Base-by-base conservation (phyloP, 1,140 invertebrate species). In the Chrysoperla carnea region DNA sequence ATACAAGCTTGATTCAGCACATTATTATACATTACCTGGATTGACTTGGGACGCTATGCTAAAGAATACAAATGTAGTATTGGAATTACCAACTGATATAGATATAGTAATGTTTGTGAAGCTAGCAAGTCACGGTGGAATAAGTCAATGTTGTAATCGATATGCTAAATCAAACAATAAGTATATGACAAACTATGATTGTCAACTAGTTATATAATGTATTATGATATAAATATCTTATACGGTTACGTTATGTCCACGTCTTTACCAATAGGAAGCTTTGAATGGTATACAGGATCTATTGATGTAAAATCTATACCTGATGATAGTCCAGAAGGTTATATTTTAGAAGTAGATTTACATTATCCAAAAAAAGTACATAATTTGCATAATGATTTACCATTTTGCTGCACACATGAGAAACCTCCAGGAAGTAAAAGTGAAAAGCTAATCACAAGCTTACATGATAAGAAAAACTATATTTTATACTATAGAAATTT, bases 401-500 rank as follows among this genome's bases (percentile, higher is more conserved):
- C 51, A 28, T 44, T 55, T 7, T 50, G 45, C 36, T 12, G 14
- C 36, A 37, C 7, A 3, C 8, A 14, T 17, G 15, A 4, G 2
- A 37, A 23, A 23, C 17, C 17, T 3, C 2, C n/a, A 4, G 8
- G 36, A 2, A 13, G 11, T 14, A 14, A 36, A 54, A 54, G 41
- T 47, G 52, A 27, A n/a, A 46, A 29, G 43, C 44, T 36, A 49
- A 36, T 27, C 31, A 50, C 31, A 9, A 46, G 1, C 2, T 37
- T 37, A 13, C 1, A 17, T 40, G 35, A 47, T 37, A 52, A 47
- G 37, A 43, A 48, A 41, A 51, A 50, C 8, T 60, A 57, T 48
- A 48, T 58, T 17, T 41, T 56, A 29, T 53, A 61, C 51, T 53
- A 54, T 49, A 29, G 43, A 47, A 52, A 51, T 43, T 36, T 57